Evolutionary conservation across 2,888 invertebrate species (phyloP), one percentile per base, ranked within the genome.

Genomic region (Patella ulyssiponensis): DNA sequence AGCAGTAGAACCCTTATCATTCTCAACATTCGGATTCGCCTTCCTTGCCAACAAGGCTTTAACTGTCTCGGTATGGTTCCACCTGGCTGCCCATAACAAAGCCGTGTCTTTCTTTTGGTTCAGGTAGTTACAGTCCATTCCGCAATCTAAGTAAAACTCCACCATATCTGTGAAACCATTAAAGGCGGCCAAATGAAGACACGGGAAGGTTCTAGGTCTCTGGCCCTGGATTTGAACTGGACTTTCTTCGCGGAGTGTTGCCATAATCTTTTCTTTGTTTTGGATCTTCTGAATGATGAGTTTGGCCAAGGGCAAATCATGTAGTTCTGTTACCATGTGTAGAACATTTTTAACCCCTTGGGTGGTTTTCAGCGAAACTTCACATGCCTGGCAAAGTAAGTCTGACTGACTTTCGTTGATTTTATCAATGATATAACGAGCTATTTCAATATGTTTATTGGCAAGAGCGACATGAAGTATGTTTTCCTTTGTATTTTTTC

Each of bases 1-100:
- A 2, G 91, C 89, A 1, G 90, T 89, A 0, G 90, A 91, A 1
- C 89, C 88, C 79, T 91, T 91, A 79, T 91, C 90, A 77, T 91
- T 91, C 75, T 86, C 85, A 11, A 85, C 75, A 73, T 86, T 83
- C 0, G 88, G 80, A 71, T 87, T 78, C 12, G 90, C 90, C 1
- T 85, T 80, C 11, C 79, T 27, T 15, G 81, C 79, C 9, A 88
- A 76, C 1, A 89, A 81, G n/a, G 80, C 74, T n/a, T 79, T 75
- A 5, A 87, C 87, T 0, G 83, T 81, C 7, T 81, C 77, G 7
- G 83, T 76, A 74, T 88, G 88, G 53, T 88, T 88, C 83, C 87
- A 87, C 69, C 90, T 81, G 15, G 89, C 84, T n/a, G 91, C 91
- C 90, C 90, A 91, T 69, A 91, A 79, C n/a, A 90, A 78, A 0